phyloP scores from a whole-genome alignment of 2,888 invertebrate species.

The Agrenia bidenticulata region DNA sequence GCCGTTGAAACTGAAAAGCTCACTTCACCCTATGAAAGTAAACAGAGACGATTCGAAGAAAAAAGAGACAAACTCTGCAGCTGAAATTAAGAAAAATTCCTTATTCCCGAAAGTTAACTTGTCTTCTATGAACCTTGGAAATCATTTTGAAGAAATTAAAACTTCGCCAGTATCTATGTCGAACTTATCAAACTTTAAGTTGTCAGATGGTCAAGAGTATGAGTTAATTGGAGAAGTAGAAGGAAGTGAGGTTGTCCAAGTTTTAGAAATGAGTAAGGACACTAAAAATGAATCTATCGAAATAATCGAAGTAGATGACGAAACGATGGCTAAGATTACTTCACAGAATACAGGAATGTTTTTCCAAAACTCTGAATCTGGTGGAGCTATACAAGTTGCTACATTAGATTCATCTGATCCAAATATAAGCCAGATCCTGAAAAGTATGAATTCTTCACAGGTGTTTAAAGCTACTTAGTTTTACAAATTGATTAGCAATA shows the following conservation, averaged over 20 bases:
- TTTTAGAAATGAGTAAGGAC: neutral
- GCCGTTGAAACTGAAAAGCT: too few relatives aligned
- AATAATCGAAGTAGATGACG: constrained; percentile 52
- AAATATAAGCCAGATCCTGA: constrained; percentile 46
- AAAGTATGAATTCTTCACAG: constrained; percentile 39
- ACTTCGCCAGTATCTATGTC: neutral
- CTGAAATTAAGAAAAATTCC: too few relatives aligned
- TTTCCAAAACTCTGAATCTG: constrained; percentile 13
- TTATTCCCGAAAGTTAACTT: too few relatives aligned
- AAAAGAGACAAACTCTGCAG: too few relatives aligned
- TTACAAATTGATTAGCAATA: too few relatives aligned
- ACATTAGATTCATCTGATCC: constrained; percentile 48
- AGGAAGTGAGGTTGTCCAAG: constrained; percentile 20
- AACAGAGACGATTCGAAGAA: too few relatives aligned
- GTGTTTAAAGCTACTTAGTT: neutral
- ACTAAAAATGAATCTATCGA: constrained; percentile 38
- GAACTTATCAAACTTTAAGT: constrained; percentile 32
- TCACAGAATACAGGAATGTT: constrained; percentile 33
- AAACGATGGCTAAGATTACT: constrained; percentile 46
- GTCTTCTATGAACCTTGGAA: neutral
- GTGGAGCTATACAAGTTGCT: constrained; percentile 26
- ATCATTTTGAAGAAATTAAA: neutral
- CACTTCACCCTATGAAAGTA: too few relatives aligned
- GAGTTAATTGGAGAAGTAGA: constrained; percentile 51
- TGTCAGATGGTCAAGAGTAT: constrained; percentile 51